Conservation (phyloP, 2,113 vertebrate genomes). For the Tichodroma muraria region DNA sequence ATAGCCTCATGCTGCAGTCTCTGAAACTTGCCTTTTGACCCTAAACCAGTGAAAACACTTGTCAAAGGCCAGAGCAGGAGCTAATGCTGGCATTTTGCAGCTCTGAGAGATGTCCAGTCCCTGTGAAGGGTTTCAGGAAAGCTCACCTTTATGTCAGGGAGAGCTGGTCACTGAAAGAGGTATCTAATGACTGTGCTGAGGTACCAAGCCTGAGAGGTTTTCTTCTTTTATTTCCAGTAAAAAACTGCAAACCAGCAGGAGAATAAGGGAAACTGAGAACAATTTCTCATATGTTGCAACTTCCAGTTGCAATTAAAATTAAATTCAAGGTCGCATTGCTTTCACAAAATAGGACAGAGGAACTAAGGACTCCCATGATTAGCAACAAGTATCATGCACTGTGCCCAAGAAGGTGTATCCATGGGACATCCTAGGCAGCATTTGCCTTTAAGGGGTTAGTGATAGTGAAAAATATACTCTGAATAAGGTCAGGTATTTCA, state of each 20-base stretch:
- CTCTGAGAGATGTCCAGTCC: background rate
- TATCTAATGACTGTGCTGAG: background rate
- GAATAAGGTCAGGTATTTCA: background rate
- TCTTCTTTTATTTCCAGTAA: background rate
- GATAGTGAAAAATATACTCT: background rate
- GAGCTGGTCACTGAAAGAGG: background rate
- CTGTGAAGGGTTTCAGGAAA: background rate
- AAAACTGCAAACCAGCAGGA: background rate
- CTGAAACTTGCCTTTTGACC: background rate
- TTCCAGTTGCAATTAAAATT: background rate
- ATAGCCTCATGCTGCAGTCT: background rate
- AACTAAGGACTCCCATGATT: background rate
- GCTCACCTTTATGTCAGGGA: background rate
- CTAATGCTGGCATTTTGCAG: background rate
- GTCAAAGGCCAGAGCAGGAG: background rate
- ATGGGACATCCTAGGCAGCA: background rate
- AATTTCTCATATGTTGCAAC: background rate
- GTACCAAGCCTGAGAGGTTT: background rate
- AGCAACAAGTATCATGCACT: background rate
- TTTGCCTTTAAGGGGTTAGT: background rate
- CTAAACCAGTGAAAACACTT: background rate
- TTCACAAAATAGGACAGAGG: background rate
- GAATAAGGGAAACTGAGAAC: background rate
- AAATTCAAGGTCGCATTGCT: background rate
- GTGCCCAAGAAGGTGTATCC: background rate